Conservation (phyloP, 2,888 invertebrate species). For the Drosophila longiperda region DNA sequence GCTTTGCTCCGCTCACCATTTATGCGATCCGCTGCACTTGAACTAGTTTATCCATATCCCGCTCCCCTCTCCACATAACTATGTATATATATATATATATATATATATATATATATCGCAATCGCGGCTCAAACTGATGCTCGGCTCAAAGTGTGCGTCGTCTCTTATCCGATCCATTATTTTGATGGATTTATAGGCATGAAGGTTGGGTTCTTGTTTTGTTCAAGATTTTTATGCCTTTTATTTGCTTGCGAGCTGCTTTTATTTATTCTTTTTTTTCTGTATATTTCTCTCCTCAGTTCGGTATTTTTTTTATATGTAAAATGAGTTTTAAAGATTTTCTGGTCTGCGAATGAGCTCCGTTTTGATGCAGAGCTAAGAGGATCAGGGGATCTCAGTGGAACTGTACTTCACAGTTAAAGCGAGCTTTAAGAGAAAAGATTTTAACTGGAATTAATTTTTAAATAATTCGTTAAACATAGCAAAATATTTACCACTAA, state of each 20-base stretch:
- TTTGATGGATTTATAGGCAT: slow-evolving; percentile 79
- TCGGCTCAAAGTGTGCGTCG: slow-evolving; percentile 58
- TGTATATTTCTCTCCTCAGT: slow-evolving; percentile 28
- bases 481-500: background rate
- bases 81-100: no score
- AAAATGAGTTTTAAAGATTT: slow-evolving; percentile 29
- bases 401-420: slow-evolving; percentile 4
- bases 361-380: slow-evolving; percentile 18
- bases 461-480: background rate
- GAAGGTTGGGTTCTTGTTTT: slow-evolving; percentile 47
- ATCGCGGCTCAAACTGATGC: slow-evolving; percentile 30
- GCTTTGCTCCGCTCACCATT: slow-evolving; percentile 7
- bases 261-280: slow-evolving; percentile 27
- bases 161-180: slow-evolving; percentile 79
- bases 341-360: slow-evolving; percentile 26
- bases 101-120: slow-evolving; percentile 1
- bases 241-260: slow-evolving; percentile 41
- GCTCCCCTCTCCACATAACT: background rate
- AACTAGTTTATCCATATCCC: background rate
- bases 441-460: background rate
- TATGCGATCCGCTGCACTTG: background rate
- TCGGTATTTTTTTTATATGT: slow-evolving; percentile 7
- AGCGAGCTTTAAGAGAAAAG: slow-evolving; percentile 1
- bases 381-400: slow-evolving; percentile 9
- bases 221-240: slow-evolving; percentile 56